phyloP scores from a whole-genome alignment of 2,888 invertebrate species.

The Minunthozetes semirufus region DNA sequence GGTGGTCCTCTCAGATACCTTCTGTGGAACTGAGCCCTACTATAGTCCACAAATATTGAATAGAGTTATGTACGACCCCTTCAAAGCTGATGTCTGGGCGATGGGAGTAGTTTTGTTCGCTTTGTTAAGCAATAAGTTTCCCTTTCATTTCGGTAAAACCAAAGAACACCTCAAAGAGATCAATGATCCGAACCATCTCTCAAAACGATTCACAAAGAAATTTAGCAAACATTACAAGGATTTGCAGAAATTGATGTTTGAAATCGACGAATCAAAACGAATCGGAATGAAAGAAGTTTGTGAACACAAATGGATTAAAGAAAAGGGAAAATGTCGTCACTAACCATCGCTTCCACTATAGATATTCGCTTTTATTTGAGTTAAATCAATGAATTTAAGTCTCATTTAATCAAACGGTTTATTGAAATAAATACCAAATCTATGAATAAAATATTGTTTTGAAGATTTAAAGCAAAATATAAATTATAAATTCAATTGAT shows the following conservation, averaged over 20 bases:
- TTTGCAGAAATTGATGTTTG: not conserved
- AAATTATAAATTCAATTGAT: no score
- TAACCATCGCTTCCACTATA: not conserved
- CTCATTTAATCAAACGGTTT: no score
- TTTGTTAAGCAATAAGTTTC: conserved; percentile 37
- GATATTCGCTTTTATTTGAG: not conserved
- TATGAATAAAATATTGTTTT: no score
- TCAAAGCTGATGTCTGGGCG: conserved; percentile 36
- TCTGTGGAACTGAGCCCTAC: conserved; percentile 37
- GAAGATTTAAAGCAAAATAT: no score
- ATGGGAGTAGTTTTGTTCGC: conserved; percentile 36
- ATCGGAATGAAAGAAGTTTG: not conserved
- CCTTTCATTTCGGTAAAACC: conserved; percentile 35
- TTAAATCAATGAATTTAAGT: no score
- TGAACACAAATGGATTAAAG: conserved; percentile 17
- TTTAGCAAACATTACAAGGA: conserved; percentile 2
- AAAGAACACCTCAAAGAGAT: not conserved
- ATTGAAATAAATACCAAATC: no score
- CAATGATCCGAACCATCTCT: not conserved
- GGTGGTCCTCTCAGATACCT: conserved; percentile 2
- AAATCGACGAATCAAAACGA: conserved; percentile 1
- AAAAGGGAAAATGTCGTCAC: conserved; percentile 28
- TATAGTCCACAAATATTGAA: conserved; percentile 13
- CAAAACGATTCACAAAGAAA: not conserved
- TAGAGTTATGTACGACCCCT: conserved; percentile 22